Base-by-base conservation (phyloP, 2,113 vertebrate species). In the Solenodon paradoxus region DNA sequence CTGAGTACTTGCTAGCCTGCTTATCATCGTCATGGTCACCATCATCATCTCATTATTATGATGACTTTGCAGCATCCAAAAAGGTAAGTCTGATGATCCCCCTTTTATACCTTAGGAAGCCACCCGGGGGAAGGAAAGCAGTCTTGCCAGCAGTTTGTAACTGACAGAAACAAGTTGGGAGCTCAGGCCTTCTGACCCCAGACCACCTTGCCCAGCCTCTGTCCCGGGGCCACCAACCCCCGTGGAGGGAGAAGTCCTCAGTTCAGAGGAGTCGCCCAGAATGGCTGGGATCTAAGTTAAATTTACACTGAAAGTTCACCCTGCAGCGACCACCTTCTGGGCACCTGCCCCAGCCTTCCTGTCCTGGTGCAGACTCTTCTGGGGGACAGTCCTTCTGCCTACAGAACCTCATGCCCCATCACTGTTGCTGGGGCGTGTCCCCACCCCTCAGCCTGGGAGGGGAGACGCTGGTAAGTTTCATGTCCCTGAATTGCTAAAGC, bases 351-450 rank as follows among this genome's bases (percentile, higher is more conserved):
- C 19, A 57, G 3, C 10, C 38, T n/a, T n/a, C 49, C 1, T 4
- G 15, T 9, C 32, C 16, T 9, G 32, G 19, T 35, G 15, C 10
- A 16, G 40, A 20, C 9, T 66, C 28, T 32, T 28, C 30, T 64
- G 20, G 32, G 22, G 3, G 6, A 26, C 42, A 24, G 28, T 20
- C 57, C 35, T n/a, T 10, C 17, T 26, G 22, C 32, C 49, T 77
- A 45, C 5, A 69, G 53, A 47, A 51, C 28, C 49, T 64, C 22
- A 9, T 22, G 22, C 55, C 16, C 53, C n/a, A 6, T 20, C 84
- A 26, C 3, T 3, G 0, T 28, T 12, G 40, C 75, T 4, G 5
- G 35, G 35, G 3, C 0, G 11, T 1, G 0, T 26, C 40, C 35
- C 24, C 3, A 71, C 51, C 35, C 40, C 17, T 47, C 24, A 1